phyloP scores from a whole-genome alignment of 2,888 invertebrate species.

The Mesoligia furuncula region DNA sequence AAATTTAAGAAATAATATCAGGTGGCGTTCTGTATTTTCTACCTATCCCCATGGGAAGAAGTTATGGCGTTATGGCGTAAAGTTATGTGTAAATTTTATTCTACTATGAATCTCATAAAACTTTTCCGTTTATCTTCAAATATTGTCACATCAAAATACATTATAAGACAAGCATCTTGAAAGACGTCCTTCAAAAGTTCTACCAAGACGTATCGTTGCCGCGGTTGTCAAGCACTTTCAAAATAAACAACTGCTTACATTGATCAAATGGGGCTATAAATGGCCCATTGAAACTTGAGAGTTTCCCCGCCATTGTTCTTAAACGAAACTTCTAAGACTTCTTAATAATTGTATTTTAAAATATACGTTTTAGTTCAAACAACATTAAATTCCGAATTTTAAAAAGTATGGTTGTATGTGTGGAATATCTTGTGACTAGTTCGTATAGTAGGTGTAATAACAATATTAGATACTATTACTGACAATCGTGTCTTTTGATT shows the following conservation, averaged over 20 bases:
- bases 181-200: constrained; percentile 52
- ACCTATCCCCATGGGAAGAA: too few species aligned
- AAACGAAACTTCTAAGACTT: constrained; percentile 46
- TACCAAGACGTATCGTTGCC: constrained; percentile 49
- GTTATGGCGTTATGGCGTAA: too few species aligned
- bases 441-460: not conserved
- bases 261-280: constrained; percentile 58
- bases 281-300: constrained; percentile 52
- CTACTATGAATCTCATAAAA: not conserved
- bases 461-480: not conserved
- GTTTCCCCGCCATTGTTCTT: constrained; percentile 40
- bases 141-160: constrained; percentile 15
- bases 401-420: not conserved
- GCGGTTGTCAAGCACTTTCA: constrained; percentile 35
- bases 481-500: not conserved
- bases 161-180: constrained; percentile 23
- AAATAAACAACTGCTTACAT: constrained; percentile 56
- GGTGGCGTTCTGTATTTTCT: too few species aligned
- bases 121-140: not conserved
- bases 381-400: not conserved
- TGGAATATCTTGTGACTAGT: not conserved
- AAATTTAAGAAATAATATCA: too few species aligned
- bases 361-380: not conserved
- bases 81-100: not conserved
- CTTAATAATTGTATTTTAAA: constrained; percentile 31